These are phyloP conservation scores for Onthophagus sagittarius DNA, from an alignment of 2,888 invertebrate species.

Conservation along the genomic window DNA sequence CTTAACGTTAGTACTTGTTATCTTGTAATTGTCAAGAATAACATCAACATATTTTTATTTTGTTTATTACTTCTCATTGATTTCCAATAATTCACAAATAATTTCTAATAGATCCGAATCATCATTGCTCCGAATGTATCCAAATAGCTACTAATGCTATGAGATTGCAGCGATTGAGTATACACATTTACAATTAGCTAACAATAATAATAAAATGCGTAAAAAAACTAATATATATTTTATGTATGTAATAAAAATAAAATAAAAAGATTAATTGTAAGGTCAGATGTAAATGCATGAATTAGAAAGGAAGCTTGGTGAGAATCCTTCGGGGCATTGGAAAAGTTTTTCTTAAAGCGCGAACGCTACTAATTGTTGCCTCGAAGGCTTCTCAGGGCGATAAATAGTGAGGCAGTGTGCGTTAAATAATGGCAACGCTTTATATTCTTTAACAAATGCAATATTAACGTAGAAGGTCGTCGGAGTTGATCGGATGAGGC, in stretches of 20 bases:
- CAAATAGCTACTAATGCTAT: too few species aligned
- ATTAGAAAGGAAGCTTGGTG: not conserved
- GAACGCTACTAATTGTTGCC: not conserved
- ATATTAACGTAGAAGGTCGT: not conserved
- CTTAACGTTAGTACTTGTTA: too few species aligned
- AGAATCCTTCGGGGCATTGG: not conserved
- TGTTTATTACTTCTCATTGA: too few species aligned
- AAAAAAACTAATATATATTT: too few species aligned
- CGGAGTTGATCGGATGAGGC: not conserved
- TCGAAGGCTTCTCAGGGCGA: not conserved
- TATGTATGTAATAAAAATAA: not conserved
- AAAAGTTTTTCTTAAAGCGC: not conserved
- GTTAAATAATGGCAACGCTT: not conserved
- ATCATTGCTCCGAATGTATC: too few species aligned
- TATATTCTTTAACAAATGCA: not conserved
- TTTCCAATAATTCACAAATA: too few species aligned
- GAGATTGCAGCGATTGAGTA: too few species aligned
- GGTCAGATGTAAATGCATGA: not conserved
- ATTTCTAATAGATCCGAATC: too few species aligned
- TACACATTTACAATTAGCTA: too few species aligned
- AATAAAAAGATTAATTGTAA: not conserved
- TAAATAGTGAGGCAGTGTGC: not conserved
- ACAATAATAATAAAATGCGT: too few species aligned
- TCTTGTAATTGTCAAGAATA: too few species aligned
- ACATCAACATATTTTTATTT: too few species aligned